Evolutionary conservation across 2,797 vertebrate species (phyloP).

Genomic region (Yasuhikotakia modesta): DNA sequence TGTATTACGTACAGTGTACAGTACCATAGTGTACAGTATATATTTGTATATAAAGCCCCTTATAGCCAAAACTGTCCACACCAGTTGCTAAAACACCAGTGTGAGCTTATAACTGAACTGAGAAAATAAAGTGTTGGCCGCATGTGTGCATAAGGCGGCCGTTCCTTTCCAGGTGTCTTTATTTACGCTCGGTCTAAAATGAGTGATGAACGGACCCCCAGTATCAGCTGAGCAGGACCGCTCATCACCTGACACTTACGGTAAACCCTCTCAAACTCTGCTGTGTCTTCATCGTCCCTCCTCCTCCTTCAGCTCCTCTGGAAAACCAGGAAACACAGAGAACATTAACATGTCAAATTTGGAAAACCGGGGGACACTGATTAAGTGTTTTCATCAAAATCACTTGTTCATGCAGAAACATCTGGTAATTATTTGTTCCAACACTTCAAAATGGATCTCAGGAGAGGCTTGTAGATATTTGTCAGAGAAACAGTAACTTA

Average conservation of each 20-base stretch:
- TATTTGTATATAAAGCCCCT: background rate
- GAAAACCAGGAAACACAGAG: slow-evolving; percentile 2
- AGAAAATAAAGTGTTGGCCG: background rate
- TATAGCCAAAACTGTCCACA: background rate
- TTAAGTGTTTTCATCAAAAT: slow-evolving; percentile 40
- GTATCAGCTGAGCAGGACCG: background rate
- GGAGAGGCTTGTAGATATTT: slow-evolving; percentile 39
- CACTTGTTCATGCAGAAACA: slow-evolving; percentile 50
- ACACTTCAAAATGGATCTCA: slow-evolving; percentile 42
- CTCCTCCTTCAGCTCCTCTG: background rate
- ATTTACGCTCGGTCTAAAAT: slow-evolving; percentile 7
- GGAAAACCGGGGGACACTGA: slow-evolving; percentile 24
- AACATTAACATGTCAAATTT: slow-evolving; percentile 39
- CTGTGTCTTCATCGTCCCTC: background rate
- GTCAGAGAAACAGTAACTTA: slow-evolving; percentile 40
- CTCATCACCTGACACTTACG: background rate
- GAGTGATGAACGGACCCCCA: background rate
- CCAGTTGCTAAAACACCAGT: background rate
- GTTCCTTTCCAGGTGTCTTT: background rate
- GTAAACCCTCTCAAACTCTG: background rate
- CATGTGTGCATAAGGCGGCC: background rate
- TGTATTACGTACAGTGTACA: too few relatives aligned
- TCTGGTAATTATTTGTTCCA: slow-evolving; percentile 60
- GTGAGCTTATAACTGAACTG: background rate
- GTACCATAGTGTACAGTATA: too few relatives aligned